Evolutionary conservation across 2,113 vertebrate genomes (phyloP).

Genomic region (Callaeas wilsoni): DNA sequence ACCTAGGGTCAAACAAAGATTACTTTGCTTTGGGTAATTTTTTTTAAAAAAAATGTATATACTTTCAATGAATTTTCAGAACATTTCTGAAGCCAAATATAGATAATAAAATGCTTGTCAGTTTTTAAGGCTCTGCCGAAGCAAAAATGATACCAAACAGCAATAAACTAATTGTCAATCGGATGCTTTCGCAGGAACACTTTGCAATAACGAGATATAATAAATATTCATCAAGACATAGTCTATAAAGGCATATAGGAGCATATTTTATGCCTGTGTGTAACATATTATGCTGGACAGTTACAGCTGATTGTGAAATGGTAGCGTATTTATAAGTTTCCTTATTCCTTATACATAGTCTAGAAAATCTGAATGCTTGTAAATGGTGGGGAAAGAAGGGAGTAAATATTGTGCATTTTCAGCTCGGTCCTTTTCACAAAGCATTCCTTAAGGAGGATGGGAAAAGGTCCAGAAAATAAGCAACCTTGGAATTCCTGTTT

Average conservation of each 20-base stretch:
- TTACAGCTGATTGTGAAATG: background rate
- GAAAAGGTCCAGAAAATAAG: background rate
- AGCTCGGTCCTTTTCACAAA: background rate
- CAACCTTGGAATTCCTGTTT: background rate
- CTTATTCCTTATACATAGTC: background rate
- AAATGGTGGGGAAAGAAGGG: background rate
- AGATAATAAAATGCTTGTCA: constrained; percentile 31
- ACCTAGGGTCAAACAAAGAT: constrained; percentile 25
- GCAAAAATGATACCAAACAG: constrained; percentile 39
- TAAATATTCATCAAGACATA: constrained; percentile 56
- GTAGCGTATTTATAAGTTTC: background rate
- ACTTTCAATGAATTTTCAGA: background rate
- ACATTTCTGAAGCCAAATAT: constrained; percentile 3
- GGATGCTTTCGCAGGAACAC: background rate
- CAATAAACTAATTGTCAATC: constrained; percentile 61
- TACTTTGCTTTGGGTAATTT: constrained; percentile 9
- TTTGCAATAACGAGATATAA: constrained; percentile 52
- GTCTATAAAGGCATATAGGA: background rate
- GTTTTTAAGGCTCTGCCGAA: constrained; percentile 21
- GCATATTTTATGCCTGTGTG: background rate
- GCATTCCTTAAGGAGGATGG: background rate
- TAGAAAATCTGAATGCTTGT: background rate
- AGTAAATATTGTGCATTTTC: background rate
- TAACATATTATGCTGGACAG: background rate
- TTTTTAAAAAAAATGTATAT: background rate